Percentiles rank a stretch among this genome's conserved stretches.
Evolutionary conservation across 2,797 vertebrate genomes (phyloP).

Genomic region (Sebastes elongatus): DNA sequence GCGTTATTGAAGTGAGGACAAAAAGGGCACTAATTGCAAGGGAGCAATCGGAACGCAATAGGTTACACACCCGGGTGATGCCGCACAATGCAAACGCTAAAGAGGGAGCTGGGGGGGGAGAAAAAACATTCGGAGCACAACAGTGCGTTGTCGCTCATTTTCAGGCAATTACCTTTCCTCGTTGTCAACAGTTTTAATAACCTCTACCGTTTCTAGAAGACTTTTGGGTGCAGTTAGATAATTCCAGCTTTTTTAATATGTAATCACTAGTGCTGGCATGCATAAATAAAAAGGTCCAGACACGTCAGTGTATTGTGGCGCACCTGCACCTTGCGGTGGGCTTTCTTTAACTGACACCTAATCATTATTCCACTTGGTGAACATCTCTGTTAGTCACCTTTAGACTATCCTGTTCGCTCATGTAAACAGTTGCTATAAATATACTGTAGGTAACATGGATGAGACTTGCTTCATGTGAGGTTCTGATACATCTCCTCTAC

Average conservation of each 20-base stretch:
- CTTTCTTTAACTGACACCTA: constrained; percentile 99
- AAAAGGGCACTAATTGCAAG: constrained; percentile 99
- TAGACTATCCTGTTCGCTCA: constrained; percentile 87
- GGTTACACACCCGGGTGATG: constrained; percentile 99
- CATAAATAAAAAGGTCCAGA: constrained; percentile 96
- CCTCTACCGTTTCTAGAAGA: constrained; percentile 97
- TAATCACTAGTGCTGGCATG: constrained; percentile 95
- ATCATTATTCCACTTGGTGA: constrained; percentile 99
- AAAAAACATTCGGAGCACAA: constrained; percentile 92
- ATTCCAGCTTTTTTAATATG: constrained; percentile 98
- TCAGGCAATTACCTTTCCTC: constrained; percentile 99
- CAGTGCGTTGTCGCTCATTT: constrained; percentile 98
- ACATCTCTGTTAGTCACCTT: constrained; percentile 98
- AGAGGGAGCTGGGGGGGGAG: constrained; percentile 63
- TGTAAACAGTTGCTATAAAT: constrained; percentile 95
- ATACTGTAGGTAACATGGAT: constrained; percentile 69
- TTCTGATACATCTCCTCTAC: constrained; percentile 5
- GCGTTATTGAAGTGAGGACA: constrained; percentile 99
- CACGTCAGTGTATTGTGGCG: constrained; percentile 95
- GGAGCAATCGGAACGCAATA: constrained; percentile 99
- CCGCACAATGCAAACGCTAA: constrained; percentile 92
- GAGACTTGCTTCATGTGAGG: constrained; percentile 15
- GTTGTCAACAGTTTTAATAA: constrained; percentile 99
- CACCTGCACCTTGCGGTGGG: constrained; percentile 96
- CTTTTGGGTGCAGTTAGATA: constrained; percentile 98